A percentile compares a stretch with the other conserved stretches of the same genome.
Evolutionary conservation across 2,797 vertebrate genomes (phyloP).

Genomic region (Rhinophrynus dorsalis): DNA sequence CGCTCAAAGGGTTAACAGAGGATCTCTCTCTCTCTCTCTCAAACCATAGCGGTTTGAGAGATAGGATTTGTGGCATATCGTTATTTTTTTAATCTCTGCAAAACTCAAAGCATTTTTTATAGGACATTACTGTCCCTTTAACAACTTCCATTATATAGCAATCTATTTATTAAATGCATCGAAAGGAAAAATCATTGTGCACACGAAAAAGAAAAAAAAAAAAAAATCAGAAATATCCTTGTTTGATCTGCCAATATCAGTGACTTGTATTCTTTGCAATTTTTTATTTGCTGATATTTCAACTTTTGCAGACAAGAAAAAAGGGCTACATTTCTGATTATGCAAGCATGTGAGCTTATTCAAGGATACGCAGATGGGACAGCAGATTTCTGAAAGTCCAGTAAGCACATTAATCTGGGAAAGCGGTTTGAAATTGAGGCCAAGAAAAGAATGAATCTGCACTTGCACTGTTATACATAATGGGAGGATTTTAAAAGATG

Average conservation of each 20-base stretch:
- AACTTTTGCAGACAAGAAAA: slow-evolving; percentile 10
- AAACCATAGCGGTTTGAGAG: too few species aligned
- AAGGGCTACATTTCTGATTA: slow-evolving; percentile 6
- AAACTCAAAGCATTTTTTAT: too few species aligned
- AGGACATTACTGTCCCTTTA: too few species aligned
- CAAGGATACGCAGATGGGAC: slow-evolving; percentile 38
- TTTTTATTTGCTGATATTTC: slow-evolving; percentile 36
- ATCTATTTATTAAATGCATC: too few species aligned
- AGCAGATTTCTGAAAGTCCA: slow-evolving; percentile 41
- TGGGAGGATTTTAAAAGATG: slow-evolving; percentile 1
- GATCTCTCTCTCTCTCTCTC: too few species aligned
- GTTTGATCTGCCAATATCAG: slow-evolving; percentile 12
- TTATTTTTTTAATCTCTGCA: too few species aligned
- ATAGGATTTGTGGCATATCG: too few species aligned
- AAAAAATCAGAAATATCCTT: slow-evolving; percentile 38
- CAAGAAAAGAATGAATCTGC: slow-evolving; percentile 26
- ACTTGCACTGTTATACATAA: slow-evolving; percentile 20
- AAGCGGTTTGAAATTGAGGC: slow-evolving; percentile 24
- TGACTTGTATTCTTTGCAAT: slow-evolving; percentile 2
- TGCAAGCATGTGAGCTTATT: slow-evolving; percentile 13
- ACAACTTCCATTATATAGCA: too few species aligned
- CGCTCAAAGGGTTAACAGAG: too few species aligned
- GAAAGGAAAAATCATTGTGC: too few species aligned
- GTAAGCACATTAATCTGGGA: slow-evolving; percentile 36
- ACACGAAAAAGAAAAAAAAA: too few species aligned